A percentile compares a stretch with the other conserved stretches of the same genome.
These are phyloP conservation scores for Heliangelus exortis DNA, from an alignment of 2,797 vertebrate genomes.

Conservation along the genomic window DNA sequence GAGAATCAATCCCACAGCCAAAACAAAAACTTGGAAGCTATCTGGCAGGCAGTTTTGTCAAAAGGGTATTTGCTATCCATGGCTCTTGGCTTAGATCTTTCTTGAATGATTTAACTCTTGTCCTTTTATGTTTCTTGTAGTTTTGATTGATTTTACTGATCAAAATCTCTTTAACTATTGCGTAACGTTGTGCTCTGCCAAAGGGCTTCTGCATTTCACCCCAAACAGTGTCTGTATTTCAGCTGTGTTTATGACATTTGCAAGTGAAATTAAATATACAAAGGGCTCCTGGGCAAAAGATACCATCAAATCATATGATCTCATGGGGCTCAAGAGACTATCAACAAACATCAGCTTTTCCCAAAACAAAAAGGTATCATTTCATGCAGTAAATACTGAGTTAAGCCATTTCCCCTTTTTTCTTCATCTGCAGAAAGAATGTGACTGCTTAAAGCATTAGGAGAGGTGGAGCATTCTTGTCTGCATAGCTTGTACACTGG, in stretches of 20 bases:
- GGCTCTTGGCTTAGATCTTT: background rate
- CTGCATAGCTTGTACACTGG: constrained; percentile 17
- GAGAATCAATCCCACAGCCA: background rate
- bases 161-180: background rate
- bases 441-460: constrained; percentile 64
- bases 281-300: constrained; percentile 25
- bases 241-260: background rate
- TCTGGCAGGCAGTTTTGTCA: background rate
- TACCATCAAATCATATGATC: background rate
- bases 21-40: background rate
- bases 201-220: constrained; percentile 1
- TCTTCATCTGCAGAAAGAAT: constrained; percentile 43
- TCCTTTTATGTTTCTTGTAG: background rate
- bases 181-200: constrained; percentile 9
- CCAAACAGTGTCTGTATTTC: constrained; percentile 1
- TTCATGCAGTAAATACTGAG: background rate
- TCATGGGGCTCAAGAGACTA: background rate
- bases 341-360: background rate
- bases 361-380: constrained; percentile 10
- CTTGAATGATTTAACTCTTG: background rate
- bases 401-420: background rate
- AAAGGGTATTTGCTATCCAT: background rate
- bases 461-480: constrained; percentile 53
- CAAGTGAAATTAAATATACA: background rate
- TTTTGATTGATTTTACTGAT: background rate